phyloP scores from a whole-genome alignment of 64 coral and sea anemone species.

The Dendronephthya gigantea region DNA sequence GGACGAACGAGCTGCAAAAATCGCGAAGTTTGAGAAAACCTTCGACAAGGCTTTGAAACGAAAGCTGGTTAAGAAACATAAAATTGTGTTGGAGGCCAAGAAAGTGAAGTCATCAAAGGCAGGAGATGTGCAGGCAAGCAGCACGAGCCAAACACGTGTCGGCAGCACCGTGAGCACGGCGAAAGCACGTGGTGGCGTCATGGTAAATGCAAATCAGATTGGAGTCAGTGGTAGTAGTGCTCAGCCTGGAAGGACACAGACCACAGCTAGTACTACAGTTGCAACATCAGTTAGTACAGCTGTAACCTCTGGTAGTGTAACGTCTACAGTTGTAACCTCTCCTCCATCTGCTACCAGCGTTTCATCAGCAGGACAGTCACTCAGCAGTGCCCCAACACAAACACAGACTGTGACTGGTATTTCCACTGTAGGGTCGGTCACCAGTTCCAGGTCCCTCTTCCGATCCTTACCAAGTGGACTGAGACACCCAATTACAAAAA shows the following conservation, averaged over 20 bases:
- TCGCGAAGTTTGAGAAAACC: not conserved
- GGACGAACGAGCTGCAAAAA: not conserved
- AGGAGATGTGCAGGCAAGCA: not conserved
- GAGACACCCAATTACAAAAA: not conserved
- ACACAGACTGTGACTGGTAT: not conserved
- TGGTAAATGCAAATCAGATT: not conserved
- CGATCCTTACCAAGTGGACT: not conserved
- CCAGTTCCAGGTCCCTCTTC: not conserved
- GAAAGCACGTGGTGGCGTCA: not conserved
- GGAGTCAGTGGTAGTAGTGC: not conserved
- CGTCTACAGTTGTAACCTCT: not conserved
- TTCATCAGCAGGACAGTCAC: not conserved
- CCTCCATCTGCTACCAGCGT: not conserved
- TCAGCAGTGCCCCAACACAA: not conserved
- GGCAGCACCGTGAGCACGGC: not conserved
- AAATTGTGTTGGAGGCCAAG: not conserved
- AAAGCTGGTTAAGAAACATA: not conserved
- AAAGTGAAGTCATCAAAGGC: not conserved
- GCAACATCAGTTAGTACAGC: not conserved
- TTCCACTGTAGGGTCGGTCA: not conserved
- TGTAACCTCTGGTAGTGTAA: no score
- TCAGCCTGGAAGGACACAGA: not conserved
- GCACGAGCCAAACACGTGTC: not conserved
- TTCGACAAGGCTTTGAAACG: constrained; percentile 1
- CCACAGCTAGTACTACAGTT: not conserved